Base-by-base conservation (phyloP, 2,888 invertebrate genomes). In the Oxystoma pomonae region DNA sequence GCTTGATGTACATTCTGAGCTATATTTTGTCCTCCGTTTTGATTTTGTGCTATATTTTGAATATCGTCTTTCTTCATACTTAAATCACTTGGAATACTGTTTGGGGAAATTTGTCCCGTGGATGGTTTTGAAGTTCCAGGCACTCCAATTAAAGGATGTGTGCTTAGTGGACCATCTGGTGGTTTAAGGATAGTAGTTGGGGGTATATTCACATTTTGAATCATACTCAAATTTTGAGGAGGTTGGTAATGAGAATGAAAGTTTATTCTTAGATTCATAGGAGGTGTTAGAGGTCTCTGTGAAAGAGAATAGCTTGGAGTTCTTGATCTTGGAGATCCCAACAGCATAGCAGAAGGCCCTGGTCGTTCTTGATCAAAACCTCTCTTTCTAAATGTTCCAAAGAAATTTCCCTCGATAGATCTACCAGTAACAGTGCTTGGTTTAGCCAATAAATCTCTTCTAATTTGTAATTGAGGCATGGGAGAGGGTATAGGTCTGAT, bases 381-480 rank as follows among this genome's bases (percentile, higher is more conserved):
- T 72, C 86, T 80, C 73, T 86, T 86, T 72, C 86, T 81, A 73
- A 83, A 86, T 2, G 84, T 77, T 64, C 84, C 83, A 60, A 86
- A 72, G 68, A 82, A 86, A 77, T 59, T 80, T 74, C 65, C 82
- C 67, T 84, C 81, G 61, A 83, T 76, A 16, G 82, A 77, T 71
- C 81, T 82, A 59, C 81, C 76, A 69, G 84, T 76, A 9, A 78
- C 69, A 9, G 78, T 78, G 56, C 77, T 71, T 1, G 78, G 71
- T 66, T 77, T 78, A 51, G 74, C 85, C 71, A 90, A 86, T 52
- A 92, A 81, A 75, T 92, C 92, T 75, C 92, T 83, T 59, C 92
- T 84, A 62, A 92, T 92, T 75, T 92, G 91, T 53, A 92, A 77
- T 63, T 76, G 82, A 66, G 71, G 82, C 57, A 71, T 62, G 18